Evolutionary conservation across 2,113 vertebrate genomes (phyloP).

Genomic region (Prietella phreatophila): DNA sequence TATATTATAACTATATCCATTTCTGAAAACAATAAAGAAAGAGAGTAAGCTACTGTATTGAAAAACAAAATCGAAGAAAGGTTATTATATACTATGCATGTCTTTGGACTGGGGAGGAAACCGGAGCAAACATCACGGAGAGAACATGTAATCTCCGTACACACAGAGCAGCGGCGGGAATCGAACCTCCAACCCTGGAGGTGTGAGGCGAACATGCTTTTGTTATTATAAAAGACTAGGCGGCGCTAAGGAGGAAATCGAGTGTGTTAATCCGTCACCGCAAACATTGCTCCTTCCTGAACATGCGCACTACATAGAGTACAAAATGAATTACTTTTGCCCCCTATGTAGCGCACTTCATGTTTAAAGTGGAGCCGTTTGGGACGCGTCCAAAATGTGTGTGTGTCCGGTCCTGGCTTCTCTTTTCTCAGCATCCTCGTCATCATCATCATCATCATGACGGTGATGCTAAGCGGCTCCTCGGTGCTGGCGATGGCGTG

Average conservation of each 20-base stretch:
- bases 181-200: too few relatives aligned
- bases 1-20: neutral
- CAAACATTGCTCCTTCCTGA: neutral
- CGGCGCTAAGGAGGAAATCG: neutral
- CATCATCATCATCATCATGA: conserved; percentile 14
- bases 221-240: neutral
- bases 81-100: too few relatives aligned
- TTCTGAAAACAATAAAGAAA: neutral
- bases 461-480: conserved; percentile 21
- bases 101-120: too few relatives aligned
- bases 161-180: too few relatives aligned
- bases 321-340: neutral
- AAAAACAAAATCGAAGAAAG: neutral
- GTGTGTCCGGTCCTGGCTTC: conserved; percentile 16
- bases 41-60: neutral
- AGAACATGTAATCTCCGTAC: too few relatives aligned
- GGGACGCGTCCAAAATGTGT: neutral
- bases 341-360: neutral
- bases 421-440: conserved; percentile 32
- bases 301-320: conserved; percentile 2
- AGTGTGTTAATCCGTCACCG: neutral
- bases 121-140: too few relatives aligned
- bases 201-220: too few relatives aligned
- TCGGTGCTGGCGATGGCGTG: conserved; percentile 3
- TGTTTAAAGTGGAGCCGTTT: neutral